Evolutionary conservation across 2,888 invertebrate genomes (phyloP), one percentile per base, ranked within the genome.

Genomic region (Galeopsomyia nigrocyanea): DNA sequence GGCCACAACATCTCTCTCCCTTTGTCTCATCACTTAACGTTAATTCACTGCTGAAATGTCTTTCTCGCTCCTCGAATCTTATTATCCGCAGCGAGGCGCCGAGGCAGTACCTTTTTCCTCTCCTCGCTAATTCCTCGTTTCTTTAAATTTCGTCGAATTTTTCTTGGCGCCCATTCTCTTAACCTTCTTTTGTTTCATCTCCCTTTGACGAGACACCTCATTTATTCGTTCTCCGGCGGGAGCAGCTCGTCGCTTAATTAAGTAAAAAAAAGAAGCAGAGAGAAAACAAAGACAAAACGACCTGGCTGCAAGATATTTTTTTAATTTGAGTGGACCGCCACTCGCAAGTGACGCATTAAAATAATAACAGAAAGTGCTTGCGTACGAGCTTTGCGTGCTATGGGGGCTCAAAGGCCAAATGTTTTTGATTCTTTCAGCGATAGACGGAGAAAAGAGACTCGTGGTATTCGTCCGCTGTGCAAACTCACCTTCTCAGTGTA

Each of bases 401-500:
- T n/a, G n/a, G n/a, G 3, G 26, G 26, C 26, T 26, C 26, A 26
- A 26, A 26, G 26, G 26, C 26, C 39, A 10, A 39, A 10, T 10
- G 39, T 39, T 39, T 39, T 26, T 26, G 5, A n/a, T n/a, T 39
- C 10, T 39, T 39, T 9, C 10, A 39, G 39, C 39, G 39, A 39
- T 10, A 31, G 39, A 39, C 26, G 5, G 2, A 39, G 13, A n/a
- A n/a, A n/a, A n/a, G n/a, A n/a, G n/a, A n/a, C n/a, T n/a, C n/a
- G n/a, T n/a, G n/a, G n/a, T n/a, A n/a, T n/a, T n/a, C n/a, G n/a
- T n/a, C n/a, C n/a, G n/a, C n/a, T n/a, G n/a, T n/a, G n/a, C 60
- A 6, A 31, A 63, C 83, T 86, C 83, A 90, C 90, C 87, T 85
- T 86, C 80, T 89, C 88, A 1, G 88, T 87, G 76, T 86, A 87